Percentiles rank a stretch among this genome's conserved stretches.
Evolutionary conservation across 2,888 invertebrate genomes (phyloP).

Genomic region (Agelastica alni): DNA sequence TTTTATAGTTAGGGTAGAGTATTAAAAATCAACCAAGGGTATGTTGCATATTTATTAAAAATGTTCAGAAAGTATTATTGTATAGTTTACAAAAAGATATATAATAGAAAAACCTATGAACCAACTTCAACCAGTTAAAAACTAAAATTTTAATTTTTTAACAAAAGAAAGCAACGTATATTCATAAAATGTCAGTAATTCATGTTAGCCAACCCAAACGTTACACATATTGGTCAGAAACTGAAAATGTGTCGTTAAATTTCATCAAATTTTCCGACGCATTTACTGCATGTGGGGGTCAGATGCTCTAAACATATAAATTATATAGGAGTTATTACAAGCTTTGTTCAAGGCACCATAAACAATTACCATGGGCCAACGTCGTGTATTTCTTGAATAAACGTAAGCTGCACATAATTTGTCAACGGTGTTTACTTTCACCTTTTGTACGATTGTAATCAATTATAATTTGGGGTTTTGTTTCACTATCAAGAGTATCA

Average conservation of each 20-base stretch:
- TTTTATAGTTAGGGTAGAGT: too few relatives aligned
- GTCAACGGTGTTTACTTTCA: neutral
- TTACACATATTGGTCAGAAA: slow-evolving; percentile 1
- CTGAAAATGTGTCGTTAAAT: neutral
- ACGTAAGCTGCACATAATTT: neutral
- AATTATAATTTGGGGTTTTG: slow-evolving; percentile 2
- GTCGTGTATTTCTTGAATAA: neutral
- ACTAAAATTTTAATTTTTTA: slow-evolving; percentile 10
- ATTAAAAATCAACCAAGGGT: neutral
- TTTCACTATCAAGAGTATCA: slow-evolving; percentile 1
- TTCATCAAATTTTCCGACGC: neutral
- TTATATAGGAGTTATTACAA: neutral
- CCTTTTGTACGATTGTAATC: too few relatives aligned
- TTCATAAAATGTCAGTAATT: slow-evolving; percentile 12
- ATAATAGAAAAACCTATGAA: slow-evolving; percentile 1
- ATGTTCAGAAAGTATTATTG: too few relatives aligned
- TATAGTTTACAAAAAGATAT: slow-evolving; percentile 2
- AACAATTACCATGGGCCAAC: neutral
- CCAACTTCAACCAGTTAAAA: too few relatives aligned
- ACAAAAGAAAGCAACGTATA: slow-evolving; percentile 7
- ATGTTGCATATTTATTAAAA: slow-evolving; percentile 5
- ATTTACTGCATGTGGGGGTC: neutral
- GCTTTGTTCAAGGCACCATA: too few relatives aligned
- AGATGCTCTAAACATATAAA: neutral
- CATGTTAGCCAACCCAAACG: slow-evolving; percentile 3